Percentiles rank a stretch among this genome's conserved stretches.
phyloP scores from a whole-genome alignment of 2,113 vertebrate genomes.

The Gadus macrocephalus region DNA sequence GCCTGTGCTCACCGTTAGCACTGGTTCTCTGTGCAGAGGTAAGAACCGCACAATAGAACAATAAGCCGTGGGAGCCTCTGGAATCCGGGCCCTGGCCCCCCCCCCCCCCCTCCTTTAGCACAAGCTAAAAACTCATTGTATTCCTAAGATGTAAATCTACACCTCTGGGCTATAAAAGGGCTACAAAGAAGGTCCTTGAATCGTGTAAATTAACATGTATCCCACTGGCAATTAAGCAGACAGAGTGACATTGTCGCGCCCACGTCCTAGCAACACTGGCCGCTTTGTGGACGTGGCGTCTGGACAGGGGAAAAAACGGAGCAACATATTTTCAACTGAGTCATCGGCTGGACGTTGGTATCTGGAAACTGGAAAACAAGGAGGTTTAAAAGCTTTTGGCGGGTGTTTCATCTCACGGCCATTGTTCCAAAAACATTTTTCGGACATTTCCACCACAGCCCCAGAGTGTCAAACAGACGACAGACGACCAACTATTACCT shows the following conservation, averaged over 20 bases:
- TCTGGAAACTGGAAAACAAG: conserved; percentile 59
- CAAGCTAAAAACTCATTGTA: conserved; percentile 69
- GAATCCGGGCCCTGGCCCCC: conserved; percentile 73
- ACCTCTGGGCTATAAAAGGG: conserved; percentile 73
- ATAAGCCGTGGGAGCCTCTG: conserved; percentile 70
- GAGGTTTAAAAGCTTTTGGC: conserved; percentile 41
- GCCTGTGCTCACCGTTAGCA: conserved; percentile 27
- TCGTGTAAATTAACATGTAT: conserved; percentile 67
- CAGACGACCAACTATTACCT: too few relatives aligned
- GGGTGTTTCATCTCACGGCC: conserved; percentile 20
- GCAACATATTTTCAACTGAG: conserved; percentile 76
- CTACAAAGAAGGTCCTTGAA: conserved; percentile 74
- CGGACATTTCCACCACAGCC: not conserved
- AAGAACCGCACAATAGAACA: conserved; percentile 68
- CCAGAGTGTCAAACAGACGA: too few relatives aligned
- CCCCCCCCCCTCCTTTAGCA: conserved; percentile 65
- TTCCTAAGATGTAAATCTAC: conserved; percentile 72
- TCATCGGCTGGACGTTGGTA: conserved; percentile 69
- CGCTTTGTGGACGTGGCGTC: conserved; percentile 75
- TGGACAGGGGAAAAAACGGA: conserved; percentile 63
- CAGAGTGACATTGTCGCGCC: conserved; percentile 76
- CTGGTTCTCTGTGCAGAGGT: conserved; percentile 53
- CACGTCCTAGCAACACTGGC: conserved; percentile 67
- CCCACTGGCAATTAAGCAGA: conserved; percentile 77
- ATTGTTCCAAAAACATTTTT: conserved; percentile 11